Evolutionary conservation across 2,888 invertebrate genomes (phyloP), one percentile per base, ranked within the genome.

Genomic region (Drosophila antonietae): DNA sequence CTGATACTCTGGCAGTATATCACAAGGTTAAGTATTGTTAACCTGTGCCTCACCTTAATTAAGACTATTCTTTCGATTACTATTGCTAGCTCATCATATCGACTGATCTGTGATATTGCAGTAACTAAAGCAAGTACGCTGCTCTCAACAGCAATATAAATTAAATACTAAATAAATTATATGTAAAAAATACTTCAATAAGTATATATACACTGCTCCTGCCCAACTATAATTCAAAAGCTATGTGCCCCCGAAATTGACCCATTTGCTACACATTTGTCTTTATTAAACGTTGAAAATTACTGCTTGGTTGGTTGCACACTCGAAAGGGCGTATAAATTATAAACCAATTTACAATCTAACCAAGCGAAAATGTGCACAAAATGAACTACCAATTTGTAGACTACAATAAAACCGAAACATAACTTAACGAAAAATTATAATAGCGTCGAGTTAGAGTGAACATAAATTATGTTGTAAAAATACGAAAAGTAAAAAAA

Each of bases 301-400:
- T 89, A 89, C 80, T 76, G 71, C 58, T 65, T 61, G 49, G 18
- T 65, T 75, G 68, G 55, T 58, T 63, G 68, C 46, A 53, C 61
- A 68, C 66, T 72, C 75, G 64, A 71, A 56, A 72, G 52, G 71
- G 67, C 75, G 60, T 80, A 86, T 86, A 89, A 86, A 86, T 86
- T 86, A 87, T 80, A 89, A 87, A 80, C 89, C 89, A 86, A 86
- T 86, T 89, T 86, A 83, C 79, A 75, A 83, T 80, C 86, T 75
- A 80, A 59, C 73, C 76, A 68, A 63, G 68, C 71, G 71, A 75
- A 88, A 82, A 79, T 79, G 75, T 80, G 88, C 75, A 39, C 78
- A 61, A 81, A 88, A 86, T 89, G 79, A 80, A 87, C 77, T 87
- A 73, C 77, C 68, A 81, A 88, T 85, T 85, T 84, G 75, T 56